A percentile compares a stretch with the other conserved stretches of the same genome.
phyloP scores from a whole-genome alignment of 1,140 invertebrate species.

The Propsilocerus akamusi region DNA sequence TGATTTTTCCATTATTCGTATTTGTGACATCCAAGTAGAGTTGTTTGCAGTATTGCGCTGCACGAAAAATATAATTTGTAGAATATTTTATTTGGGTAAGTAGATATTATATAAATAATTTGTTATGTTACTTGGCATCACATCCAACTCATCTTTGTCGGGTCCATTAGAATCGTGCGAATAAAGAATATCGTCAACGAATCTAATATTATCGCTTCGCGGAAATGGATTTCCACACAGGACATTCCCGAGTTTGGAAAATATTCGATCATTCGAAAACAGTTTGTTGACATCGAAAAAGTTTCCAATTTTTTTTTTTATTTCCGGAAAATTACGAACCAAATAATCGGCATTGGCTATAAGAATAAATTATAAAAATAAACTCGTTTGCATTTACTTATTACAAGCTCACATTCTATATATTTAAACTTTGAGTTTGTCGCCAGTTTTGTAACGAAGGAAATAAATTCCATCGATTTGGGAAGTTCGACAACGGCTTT shows the following conservation, averaged over 20 bases:
- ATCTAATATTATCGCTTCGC: constrained; percentile 18
- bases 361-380: constrained; percentile 1
- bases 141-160: constrained; percentile 27
- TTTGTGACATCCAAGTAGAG: constrained; percentile 34
- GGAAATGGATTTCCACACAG: constrained; percentile 37
- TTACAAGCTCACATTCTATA: constrained; percentile 28
- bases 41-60: constrained; percentile 39
- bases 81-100: background rate
- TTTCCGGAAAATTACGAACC: constrained; percentile 13
- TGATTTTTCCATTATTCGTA: constrained; percentile 39
- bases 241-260: constrained; percentile 31
- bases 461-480: constrained; percentile 34
- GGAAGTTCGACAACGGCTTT: constrained; percentile 31
- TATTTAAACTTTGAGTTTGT: constrained; percentile 35
- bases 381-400: background rate
- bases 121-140: constrained; percentile 34
- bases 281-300: constrained; percentile 19
- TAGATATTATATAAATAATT: constrained; percentile 3
- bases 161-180: constrained; percentile 28
- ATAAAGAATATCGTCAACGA: constrained; percentile 27
- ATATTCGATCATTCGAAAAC: constrained; percentile 16
- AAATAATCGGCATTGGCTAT: background rate
- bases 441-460: constrained; percentile 33
- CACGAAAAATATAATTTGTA: background rate
- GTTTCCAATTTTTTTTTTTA: constrained; percentile 18